Conservation (phyloP, 2,797 vertebrate species). For the Crenuchus spilurus region DNA sequence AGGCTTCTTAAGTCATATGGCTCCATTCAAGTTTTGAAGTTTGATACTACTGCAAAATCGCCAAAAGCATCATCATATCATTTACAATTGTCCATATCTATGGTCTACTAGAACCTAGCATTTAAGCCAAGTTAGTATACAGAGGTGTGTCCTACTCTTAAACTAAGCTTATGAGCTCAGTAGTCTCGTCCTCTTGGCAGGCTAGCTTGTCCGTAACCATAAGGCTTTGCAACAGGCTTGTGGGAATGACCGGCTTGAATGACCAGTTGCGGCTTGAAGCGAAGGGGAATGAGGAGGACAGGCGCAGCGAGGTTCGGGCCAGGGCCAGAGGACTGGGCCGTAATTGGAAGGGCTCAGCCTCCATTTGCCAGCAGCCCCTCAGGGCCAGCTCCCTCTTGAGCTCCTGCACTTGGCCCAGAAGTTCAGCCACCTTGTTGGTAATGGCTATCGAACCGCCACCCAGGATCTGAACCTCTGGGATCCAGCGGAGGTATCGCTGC, state of each 20-base stretch:
- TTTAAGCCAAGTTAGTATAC: neutral
- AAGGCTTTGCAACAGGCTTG: conserved; percentile 79
- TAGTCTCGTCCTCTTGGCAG: conserved; percentile 78
- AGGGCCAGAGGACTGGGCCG: conserved; percentile 76
- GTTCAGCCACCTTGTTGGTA: conserved; percentile 77
- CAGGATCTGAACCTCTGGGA: conserved; percentile 84
- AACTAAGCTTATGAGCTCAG: conserved; percentile 54
- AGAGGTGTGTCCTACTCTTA: conserved; percentile 37
- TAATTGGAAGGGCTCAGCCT: conserved; percentile 42
- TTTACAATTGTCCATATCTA: neutral
- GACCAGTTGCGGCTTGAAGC: conserved; percentile 76
- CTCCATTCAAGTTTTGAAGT: conserved; percentile 19
- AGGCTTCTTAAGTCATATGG: neutral
- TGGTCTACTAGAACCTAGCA: conserved; percentile 3
- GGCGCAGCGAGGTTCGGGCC: conserved; percentile 69
- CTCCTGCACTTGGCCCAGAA: conserved; percentile 79
- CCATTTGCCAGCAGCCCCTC: conserved; percentile 40
- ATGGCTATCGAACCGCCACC: conserved; percentile 79
- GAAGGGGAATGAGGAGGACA: conserved; percentile 86
- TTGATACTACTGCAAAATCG: conserved; percentile 25
- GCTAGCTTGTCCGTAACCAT: conserved; percentile 80
- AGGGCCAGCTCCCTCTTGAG: conserved; percentile 75
- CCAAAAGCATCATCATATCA: neutral
- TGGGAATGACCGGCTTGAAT: conserved; percentile 81
- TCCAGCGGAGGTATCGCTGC: conserved; percentile 87